Evolutionary conservation across 2,113 vertebrate species (phyloP).

Genomic region (Antigone vipio): DNA sequence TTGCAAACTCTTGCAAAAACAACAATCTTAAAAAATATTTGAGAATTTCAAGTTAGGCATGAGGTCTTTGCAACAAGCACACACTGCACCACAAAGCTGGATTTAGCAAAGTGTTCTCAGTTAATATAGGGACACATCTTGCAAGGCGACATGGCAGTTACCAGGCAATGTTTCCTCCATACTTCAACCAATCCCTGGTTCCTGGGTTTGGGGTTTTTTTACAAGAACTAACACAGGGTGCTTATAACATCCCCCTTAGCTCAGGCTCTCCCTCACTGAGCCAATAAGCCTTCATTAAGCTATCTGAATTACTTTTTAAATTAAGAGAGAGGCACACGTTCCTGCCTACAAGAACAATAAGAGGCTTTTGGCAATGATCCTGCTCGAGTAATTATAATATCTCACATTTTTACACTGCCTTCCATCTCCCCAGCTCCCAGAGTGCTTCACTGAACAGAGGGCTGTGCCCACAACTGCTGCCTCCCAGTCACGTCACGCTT

Average conservation of each 20-base stretch:
- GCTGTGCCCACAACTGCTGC: background rate
- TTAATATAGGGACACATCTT: background rate
- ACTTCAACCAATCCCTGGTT: background rate
- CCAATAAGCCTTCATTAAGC: conserved; percentile 4
- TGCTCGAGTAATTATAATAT: background rate
- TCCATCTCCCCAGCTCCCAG: background rate
- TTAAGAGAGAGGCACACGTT: background rate
- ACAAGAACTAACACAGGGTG: background rate
- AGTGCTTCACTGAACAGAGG: background rate
- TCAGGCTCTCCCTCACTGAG: background rate
- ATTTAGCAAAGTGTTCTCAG: background rate
- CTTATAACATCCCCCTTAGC: background rate
- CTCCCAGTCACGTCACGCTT: background rate
- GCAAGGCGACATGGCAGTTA: background rate
- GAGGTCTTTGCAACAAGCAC: background rate
- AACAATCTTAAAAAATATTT: background rate
- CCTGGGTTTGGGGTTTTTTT: background rate
- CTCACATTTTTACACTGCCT: background rate
- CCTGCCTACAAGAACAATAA: background rate
- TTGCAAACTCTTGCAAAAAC: background rate
- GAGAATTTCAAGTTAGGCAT: background rate
- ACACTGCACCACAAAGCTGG: background rate
- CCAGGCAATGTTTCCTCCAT: background rate
- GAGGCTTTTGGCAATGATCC: background rate
- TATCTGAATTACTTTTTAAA: conserved; percentile 19